phyloP scores from a whole-genome alignment of 2,797 vertebrate species.

The Propithecus perrieri region DNA sequence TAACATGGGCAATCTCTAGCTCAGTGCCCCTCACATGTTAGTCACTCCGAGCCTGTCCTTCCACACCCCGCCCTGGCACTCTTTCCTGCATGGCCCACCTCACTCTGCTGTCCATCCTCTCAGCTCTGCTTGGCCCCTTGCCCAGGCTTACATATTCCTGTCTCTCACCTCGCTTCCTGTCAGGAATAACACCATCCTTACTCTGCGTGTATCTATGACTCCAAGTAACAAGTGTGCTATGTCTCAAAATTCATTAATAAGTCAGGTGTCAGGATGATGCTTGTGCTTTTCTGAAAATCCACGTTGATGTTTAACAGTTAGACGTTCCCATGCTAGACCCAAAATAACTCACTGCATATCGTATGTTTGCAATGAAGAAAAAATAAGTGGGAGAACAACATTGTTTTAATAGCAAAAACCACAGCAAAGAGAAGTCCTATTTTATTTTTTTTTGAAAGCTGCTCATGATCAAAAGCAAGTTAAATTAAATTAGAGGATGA shows the following conservation, averaged over 20 bases:
- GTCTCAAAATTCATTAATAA: not conserved
- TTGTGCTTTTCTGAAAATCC: conserved; percentile 22
- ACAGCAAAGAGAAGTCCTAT: conserved; percentile 4
- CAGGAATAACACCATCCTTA: not conserved
- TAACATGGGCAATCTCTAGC: not conserved
- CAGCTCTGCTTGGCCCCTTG: not conserved
- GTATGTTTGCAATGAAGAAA: not conserved
- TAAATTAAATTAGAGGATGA: conserved; percentile 64
- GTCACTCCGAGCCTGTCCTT: not conserved
- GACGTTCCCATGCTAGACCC: conserved; percentile 23
- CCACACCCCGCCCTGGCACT: not conserved
- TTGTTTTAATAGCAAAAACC: conserved; percentile 56
- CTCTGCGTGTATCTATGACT: not conserved
- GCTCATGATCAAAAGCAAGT: conserved; percentile 59
- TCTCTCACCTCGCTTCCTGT: not conserved
- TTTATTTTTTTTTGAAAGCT: conserved; percentile 49
- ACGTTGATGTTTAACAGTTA: not conserved
- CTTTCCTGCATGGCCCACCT: not conserved
- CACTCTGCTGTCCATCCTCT: not conserved
- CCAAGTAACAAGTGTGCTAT: not conserved
- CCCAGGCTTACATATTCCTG: not conserved
- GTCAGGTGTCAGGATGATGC: not conserved
- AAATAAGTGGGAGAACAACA: not conserved
- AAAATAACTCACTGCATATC: conserved; percentile 27
- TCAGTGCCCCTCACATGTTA: not conserved